Base-by-base conservation (phyloP, 1,140 invertebrate genomes). In the Campoletis sonorensis region DNA sequence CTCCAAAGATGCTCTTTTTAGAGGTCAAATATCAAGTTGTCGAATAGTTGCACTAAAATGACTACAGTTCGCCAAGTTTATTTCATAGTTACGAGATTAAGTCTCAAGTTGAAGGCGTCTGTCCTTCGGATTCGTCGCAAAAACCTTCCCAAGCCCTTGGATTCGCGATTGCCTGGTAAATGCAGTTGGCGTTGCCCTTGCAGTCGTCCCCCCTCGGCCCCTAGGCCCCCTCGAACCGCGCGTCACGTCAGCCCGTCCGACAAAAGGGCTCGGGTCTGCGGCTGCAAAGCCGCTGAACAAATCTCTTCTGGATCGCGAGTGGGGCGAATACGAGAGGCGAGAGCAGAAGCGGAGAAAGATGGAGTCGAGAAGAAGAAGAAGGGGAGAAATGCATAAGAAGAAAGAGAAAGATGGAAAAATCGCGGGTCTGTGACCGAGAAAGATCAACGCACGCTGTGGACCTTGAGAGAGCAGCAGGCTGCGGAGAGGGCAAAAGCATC, bases 391-490 rank as follows among this genome's bases (percentile, higher is more conserved):
- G n/a, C 75, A 68, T 18, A 37, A 76, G 78, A 82, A 80, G 79
- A 13, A 13, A 45, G 58, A 79, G 80, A 61, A 81, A 84, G 81
- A 81, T 83, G 85, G 85, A 86, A 82, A 86, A 21, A 80, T 61
- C 78, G 78, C 84, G 86, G 90, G 91, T 91, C 90, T 88, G 87
- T 91, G 90, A 92, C 90, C 91, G 89, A 86, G 80, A 40, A 91
- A 86, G 91, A 91, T 91, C 91, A 92, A 91, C 89, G 91, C 85
- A 91, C 91, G 90, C 88, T 83, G 77, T 82, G 87, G 90, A 91
- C 91, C 91, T 92, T 92, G 91, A 91, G 15, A 3, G 91, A 91
- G 21, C 1, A 88, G n/a, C n/a, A n/a, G 87, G 84, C 85, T 85
- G 70, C 83, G 49, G 54, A 80, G 84, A 67, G n/a, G 54, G 81